A percentile compares a stretch with the other conserved stretches of the same genome.
These are phyloP conservation scores for Megaceryle maxima DNA, from an alignment of 2,113 vertebrate genomes.

Conservation along the genomic window DNA sequence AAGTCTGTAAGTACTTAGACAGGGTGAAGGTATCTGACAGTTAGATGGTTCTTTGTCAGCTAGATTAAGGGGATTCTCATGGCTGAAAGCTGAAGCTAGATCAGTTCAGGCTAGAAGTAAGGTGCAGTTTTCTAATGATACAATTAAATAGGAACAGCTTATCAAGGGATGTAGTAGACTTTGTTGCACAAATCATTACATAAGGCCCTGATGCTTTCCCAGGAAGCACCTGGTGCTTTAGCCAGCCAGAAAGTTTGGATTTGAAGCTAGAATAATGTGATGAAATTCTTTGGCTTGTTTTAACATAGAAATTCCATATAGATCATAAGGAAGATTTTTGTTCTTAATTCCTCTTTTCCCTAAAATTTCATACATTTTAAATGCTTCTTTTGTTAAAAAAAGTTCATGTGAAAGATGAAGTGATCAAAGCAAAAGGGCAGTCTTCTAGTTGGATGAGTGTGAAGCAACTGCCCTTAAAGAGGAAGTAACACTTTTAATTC, in stretches of 20 bases:
- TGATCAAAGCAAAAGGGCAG: background rate
- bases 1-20: constrained; percentile 31
- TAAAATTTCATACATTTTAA: background rate
- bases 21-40: constrained; percentile 16
- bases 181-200: background rate
- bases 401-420: background rate
- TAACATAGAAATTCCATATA: background rate
- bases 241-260: background rate
- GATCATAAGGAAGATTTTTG: background rate
- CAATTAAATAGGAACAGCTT: constrained; percentile 23
- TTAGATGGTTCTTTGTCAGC: constrained; percentile 44
- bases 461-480: background rate
- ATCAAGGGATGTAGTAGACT: background rate
- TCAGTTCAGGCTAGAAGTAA: constrained; percentile 41
- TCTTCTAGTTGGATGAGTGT: background rate
- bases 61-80: constrained; percentile 45
- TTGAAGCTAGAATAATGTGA: background rate
- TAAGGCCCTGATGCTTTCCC: background rate
- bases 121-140: constrained; percentile 21
- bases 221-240: background rate
- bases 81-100: constrained; percentile 35
- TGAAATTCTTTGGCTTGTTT: background rate
- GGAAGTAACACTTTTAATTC: background rate
- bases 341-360: background rate
- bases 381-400: background rate